Evolutionary conservation across 1,140 invertebrate species (phyloP).

Genomic region (Neodiprion fabricii): DNA sequence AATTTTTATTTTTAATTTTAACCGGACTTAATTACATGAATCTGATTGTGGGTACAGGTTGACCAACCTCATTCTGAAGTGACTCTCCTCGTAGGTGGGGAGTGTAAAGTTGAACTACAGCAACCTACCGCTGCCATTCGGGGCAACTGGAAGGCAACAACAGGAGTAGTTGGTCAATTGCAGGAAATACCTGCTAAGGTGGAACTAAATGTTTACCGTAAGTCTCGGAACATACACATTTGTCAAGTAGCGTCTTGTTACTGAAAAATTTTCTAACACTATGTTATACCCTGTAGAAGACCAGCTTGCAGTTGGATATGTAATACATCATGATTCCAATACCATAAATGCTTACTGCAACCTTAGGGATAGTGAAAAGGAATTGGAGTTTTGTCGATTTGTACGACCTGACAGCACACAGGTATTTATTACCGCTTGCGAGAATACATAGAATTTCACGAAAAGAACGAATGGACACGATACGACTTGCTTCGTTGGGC

Average conservation of each 20-base stretch:
- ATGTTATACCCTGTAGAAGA: not conserved
- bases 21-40: no score
- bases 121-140: not conserved
- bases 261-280: no score
- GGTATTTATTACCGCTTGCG: no score
- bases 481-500: no score
- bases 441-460: no score
- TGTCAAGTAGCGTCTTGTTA: not conserved
- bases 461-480: no score
- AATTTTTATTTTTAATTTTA: no score
- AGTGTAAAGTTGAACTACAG: constrained; percentile 6
- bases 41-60: not conserved
- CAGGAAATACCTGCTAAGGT: constrained; percentile 1
- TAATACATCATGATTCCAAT: not conserved
- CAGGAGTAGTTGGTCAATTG: not conserved
- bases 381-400: not conserved
- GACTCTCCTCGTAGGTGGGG: not conserved
- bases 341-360: constrained; percentile 2
- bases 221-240: not conserved
- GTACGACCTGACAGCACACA: not conserved
- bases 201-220: constrained; percentile 8
- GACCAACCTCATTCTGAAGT: not conserved
- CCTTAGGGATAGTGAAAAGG: not conserved
- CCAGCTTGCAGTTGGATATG: constrained; percentile 6
- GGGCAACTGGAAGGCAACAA: not conserved